A percentile compares a stretch with the other conserved stretches of the same genome.
Evolutionary conservation across 2,797 vertebrate species (phyloP).

Genomic region (Neolamprologus multifasciatus): DNA sequence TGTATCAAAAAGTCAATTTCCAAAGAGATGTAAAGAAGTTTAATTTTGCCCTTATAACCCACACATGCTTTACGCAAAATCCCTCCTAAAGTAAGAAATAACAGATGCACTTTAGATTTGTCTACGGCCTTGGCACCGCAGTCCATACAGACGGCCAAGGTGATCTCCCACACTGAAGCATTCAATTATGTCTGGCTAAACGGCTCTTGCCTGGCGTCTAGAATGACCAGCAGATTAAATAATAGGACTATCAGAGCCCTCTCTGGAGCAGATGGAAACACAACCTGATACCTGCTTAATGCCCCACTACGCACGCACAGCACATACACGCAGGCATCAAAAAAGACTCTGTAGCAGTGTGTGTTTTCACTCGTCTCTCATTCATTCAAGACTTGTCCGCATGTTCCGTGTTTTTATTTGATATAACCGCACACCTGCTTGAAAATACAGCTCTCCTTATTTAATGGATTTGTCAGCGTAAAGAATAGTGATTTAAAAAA

Average conservation of each 20-base stretch:
- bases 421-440: neutral
- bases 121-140: conserved; percentile 32
- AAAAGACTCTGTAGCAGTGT: neutral
- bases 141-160: conserved; percentile 49
- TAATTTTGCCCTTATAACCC: neutral
- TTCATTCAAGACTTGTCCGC: conserved; percentile 11
- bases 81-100: neutral
- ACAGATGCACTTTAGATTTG: conserved; percentile 1
- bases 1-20: neutral
- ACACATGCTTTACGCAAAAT: neutral
- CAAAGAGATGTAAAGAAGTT: neutral
- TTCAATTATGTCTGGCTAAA: conserved; percentile 75
- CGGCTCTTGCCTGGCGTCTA: conserved; percentile 70
- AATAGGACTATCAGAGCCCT: conserved; percentile 74
- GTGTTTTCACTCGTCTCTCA: conserved; percentile 10
- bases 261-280: conserved; percentile 75
- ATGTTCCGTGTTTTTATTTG: neutral
- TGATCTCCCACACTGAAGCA: conserved; percentile 71
- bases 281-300: conserved; percentile 76
- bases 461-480: neutral
- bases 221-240: conserved; percentile 76
- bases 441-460: neutral
- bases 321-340: conserved; percentile 2
- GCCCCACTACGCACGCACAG: conserved; percentile 27
- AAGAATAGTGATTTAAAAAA: neutral